Evolutionary conservation across 2,113 vertebrate genomes (phyloP).

Genomic region (Gulo gulo): DNA sequence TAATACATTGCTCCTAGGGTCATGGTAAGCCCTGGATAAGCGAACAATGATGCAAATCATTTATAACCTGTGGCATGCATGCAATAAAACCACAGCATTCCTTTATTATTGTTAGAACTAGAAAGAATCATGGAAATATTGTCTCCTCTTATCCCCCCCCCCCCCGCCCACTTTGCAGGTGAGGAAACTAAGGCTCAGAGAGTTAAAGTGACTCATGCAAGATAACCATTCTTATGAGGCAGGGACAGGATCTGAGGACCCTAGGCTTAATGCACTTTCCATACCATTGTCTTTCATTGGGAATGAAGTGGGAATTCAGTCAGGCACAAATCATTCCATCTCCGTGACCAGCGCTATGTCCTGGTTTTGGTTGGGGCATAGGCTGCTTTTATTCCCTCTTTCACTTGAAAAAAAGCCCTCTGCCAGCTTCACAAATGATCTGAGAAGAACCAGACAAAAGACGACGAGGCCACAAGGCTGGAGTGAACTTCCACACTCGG

Average conservation of each 20-base stretch:
- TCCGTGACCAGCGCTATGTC: too few species aligned
- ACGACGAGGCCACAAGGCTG: too few species aligned
- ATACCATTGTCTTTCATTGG: too few species aligned
- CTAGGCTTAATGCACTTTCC: not conserved
- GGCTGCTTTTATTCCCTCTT: not conserved
- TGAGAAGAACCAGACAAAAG: not conserved
- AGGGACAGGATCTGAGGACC: not conserved
- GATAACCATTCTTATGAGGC: not conserved
- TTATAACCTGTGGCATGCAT: too few species aligned
- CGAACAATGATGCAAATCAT: rapidly evolving
- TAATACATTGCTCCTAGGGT: not conserved
- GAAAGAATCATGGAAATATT: not conserved
- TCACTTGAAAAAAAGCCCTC: not conserved
- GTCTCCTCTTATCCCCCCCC: not conserved
- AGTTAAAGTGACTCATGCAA: not conserved
- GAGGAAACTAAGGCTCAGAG: not conserved
- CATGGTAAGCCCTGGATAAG: not conserved
- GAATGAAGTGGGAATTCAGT: not conserved
- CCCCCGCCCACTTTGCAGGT: not conserved
- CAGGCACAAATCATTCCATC: not conserved
- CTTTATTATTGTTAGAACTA: not conserved
- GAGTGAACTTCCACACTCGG: rapidly evolving
- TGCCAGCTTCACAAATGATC: not conserved
- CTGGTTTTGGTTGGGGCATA: not conserved
- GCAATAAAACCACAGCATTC: not conserved